A percentile compares a stretch with the other conserved stretches of the same genome.
phyloP scores from a whole-genome alignment of 2,888 invertebrate genomes.

The Orthonevra nobilis region DNA sequence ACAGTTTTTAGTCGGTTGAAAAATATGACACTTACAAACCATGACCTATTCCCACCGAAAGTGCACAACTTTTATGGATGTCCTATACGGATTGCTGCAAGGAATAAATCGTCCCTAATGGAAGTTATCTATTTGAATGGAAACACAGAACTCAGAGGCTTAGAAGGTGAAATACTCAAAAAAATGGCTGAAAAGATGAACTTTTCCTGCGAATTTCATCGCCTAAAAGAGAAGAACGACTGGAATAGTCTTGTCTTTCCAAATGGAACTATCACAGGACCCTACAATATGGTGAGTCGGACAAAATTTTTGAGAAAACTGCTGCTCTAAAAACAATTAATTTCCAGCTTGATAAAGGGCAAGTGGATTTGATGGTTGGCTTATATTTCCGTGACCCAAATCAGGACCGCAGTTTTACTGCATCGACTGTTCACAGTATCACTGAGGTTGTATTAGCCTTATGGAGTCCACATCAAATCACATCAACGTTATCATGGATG shows the following conservation, averaged over 20 bases:
- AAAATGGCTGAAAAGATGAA: not conserved
- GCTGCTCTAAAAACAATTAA: not conserved
- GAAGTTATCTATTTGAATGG: not conserved
- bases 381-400: no score
- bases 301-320: not conserved
- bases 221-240: constrained; percentile 1
- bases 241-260: constrained; percentile 2
- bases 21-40: not conserved
- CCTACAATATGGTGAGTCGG: constrained; percentile 16
- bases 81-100: constrained; percentile 3
- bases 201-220: not conserved
- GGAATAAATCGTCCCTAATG: not conserved
- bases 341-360: constrained; percentile 6
- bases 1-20: not conserved
- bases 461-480: no score
- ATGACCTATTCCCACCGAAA: not conserved
- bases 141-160: not conserved
- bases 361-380: constrained; percentile 15
- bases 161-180: constrained; percentile 10
- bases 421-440: no score
- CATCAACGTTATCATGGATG: constrained; percentile 19
- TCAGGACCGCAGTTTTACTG: no score
- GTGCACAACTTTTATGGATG: constrained; percentile 18
- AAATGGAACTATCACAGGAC: constrained; percentile 16
- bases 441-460: no score